These are phyloP conservation scores for Iguana delicatissima DNA, from an alignment of 2,797 vertebrate genomes.

Conservation along the genomic window DNA sequence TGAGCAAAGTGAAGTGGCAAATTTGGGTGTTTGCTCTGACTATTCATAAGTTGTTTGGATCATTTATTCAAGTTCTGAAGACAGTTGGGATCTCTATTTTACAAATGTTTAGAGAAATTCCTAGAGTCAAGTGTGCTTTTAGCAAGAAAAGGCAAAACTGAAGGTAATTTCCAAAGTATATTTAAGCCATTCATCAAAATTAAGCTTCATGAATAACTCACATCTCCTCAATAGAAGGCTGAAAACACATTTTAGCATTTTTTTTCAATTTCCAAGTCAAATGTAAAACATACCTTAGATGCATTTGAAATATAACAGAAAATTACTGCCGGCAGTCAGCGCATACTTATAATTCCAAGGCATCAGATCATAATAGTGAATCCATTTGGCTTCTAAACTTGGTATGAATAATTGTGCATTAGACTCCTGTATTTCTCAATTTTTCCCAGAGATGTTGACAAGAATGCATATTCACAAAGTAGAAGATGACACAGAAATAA, in stretches of 20 bases:
- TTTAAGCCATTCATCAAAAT: constrained; percentile 66
- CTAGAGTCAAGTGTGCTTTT: constrained; percentile 60
- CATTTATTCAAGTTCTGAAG: constrained; percentile 51
- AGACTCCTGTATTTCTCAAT: background rate
- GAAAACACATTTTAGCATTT: constrained; percentile 52
- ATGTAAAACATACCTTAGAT: constrained; percentile 45
- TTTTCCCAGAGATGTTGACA: background rate
- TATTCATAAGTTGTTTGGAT: constrained; percentile 55
- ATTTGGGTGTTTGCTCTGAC: constrained; percentile 52
- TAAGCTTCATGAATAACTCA: constrained; percentile 66
- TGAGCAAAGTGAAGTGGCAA: constrained; percentile 50
- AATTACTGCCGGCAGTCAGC: constrained; percentile 22
- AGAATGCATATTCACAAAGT: background rate
- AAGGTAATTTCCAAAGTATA: constrained; percentile 61
- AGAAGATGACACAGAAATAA: background rate
- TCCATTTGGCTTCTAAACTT: constrained; percentile 27
- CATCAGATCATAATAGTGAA: background rate
- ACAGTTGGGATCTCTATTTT: constrained; percentile 53
- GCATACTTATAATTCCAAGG: constrained; percentile 42
- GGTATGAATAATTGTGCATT: constrained; percentile 12
- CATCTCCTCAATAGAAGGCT: constrained; percentile 42
- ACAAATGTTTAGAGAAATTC: constrained; percentile 57
- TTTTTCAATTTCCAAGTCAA: constrained; percentile 65
- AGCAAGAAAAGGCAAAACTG: constrained; percentile 48
- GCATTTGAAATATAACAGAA: constrained; percentile 63